These are phyloP conservation scores for Myopa tessellatipennis DNA, from an alignment of 2,888 invertebrate genomes.

Conservation along the genomic window DNA sequence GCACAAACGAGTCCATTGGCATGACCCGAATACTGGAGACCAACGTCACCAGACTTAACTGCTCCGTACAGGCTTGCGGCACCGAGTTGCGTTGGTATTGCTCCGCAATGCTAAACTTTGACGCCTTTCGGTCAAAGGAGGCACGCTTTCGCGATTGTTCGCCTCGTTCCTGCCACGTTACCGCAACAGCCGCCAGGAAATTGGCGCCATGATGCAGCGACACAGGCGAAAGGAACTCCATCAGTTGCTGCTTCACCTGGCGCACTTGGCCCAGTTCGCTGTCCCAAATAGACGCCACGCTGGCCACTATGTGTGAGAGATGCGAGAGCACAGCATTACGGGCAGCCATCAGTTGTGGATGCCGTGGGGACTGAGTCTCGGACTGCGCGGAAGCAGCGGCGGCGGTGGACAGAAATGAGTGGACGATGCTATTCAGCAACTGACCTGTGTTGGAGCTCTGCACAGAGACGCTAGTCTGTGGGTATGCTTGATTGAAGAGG, in stretches of 20 bases:
- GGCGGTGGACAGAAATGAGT: conserved; percentile 77
- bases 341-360: conserved; percentile 70
- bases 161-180: conserved; percentile 84
- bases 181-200: conserved; percentile 84
- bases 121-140: conserved; percentile 64
- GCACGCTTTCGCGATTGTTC: conserved; percentile 67
- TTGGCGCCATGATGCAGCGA: conserved; percentile 84
- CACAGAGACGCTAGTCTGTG: conserved; percentile 70
- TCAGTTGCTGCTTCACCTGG: conserved; percentile 78
- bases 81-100: conserved; percentile 64
- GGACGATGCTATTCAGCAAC: conserved; percentile 82
- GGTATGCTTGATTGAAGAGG: conserved; percentile 71
- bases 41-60: conserved; percentile 81
- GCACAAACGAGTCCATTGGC: conserved; percentile 85
- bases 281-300: conserved; percentile 84
- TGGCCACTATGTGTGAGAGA: conserved; percentile 83
- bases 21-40: conserved; percentile 84
- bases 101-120: conserved; percentile 55
- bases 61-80: conserved; percentile 75
- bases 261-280: conserved; percentile 72
- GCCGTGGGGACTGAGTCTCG: conserved; percentile 60
- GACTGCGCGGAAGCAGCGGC: conserved; percentile 53
- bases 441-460: conserved; percentile 76
- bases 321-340: conserved; percentile 81
- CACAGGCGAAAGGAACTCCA: conserved; percentile 86